These are phyloP conservation scores for Sylvilagus floridanus DNA, from an alignment of 2,797 vertebrate species.

Conservation along the genomic window DNA sequence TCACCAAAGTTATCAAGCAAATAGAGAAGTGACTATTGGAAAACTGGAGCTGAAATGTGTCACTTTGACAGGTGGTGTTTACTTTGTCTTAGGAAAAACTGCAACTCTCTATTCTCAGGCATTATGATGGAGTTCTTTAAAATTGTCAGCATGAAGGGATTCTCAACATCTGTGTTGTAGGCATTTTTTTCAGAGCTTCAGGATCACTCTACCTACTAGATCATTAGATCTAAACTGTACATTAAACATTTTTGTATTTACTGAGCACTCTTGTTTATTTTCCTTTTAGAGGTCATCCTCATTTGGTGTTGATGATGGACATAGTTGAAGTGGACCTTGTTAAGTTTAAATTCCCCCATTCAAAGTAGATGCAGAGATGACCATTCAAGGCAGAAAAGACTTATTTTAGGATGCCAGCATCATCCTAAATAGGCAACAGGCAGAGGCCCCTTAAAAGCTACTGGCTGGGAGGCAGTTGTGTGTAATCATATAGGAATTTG, in stretches of 20 bases:
- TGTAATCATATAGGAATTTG: too few species aligned
- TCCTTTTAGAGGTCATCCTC: not conserved
- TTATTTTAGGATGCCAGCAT: too few species aligned
- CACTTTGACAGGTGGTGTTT: constrained; percentile 8
- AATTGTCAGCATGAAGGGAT: not conserved
- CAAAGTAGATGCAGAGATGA: too few species aligned
- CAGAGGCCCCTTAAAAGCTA: too few species aligned
- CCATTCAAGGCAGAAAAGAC: too few species aligned
- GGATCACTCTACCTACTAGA: not conserved
- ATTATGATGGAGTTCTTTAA: constrained; percentile 4
- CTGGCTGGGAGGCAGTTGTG: too few species aligned
- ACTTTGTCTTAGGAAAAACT: constrained; percentile 24
- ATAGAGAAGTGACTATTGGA: not conserved
- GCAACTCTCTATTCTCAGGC: not conserved
- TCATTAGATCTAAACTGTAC: not conserved
- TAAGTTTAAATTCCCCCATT: not conserved
- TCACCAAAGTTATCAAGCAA: not conserved
- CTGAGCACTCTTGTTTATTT: not conserved
- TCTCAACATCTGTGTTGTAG: not conserved
- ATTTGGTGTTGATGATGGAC: not conserved
- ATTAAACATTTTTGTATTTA: not conserved
- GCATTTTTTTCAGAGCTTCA: not conserved
- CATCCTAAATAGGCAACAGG: too few species aligned
- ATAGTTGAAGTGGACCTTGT: not conserved
- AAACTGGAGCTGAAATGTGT: not conserved